Base-by-base conservation (phyloP, 2,888 invertebrate genomes). In the Linnaemya vulpina region DNA sequence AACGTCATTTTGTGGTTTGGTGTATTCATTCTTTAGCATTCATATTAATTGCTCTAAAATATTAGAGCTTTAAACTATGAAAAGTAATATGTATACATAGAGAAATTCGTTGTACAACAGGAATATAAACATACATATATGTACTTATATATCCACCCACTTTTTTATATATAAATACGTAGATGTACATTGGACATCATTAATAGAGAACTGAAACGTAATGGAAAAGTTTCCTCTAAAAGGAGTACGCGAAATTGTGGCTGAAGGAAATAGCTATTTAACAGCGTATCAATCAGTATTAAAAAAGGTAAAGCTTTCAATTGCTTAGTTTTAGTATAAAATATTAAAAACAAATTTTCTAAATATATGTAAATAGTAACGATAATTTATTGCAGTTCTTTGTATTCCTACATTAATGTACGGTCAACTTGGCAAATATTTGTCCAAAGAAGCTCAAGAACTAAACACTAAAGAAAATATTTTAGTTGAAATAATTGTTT, bases 181-280 rank as follows among this genome's bases (percentile, higher is more conserved):
- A 87, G 87, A 83, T 78, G 51, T 55, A 30, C 58, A 75, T 43
- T 79, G 75, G 46, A 58, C 53, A 53, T 63, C 13, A 49, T n/a
- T 53, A 40, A 38, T 40, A 20, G 35, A 65, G 22, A 75, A 25
- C 1, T 13, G 0, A 35, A 74, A 63, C 86, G 86, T 74, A 86
- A 95, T 95, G 95, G 95, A 95, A 94, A 95, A 95, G 93, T 95
- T 94, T 93, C 95, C 95, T 91, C 92, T 95, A 91, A 95, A 94
- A 93, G 92, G 92, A 76, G 94, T 94, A 89, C 93, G 93, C 83
- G 92, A 94, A 88, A 92, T 93, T 88, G 91, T 91, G 83, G 90
- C 90, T 74, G 93, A 93, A 88, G 92, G 93, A 88, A 93, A 93
- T 88, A 92, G 92, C 90, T 92, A 92, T 88, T 93, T 93, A 88